phyloP scores from a whole-genome alignment of 2,888 invertebrate species.

The Keiferia lycopersicella region DNA sequence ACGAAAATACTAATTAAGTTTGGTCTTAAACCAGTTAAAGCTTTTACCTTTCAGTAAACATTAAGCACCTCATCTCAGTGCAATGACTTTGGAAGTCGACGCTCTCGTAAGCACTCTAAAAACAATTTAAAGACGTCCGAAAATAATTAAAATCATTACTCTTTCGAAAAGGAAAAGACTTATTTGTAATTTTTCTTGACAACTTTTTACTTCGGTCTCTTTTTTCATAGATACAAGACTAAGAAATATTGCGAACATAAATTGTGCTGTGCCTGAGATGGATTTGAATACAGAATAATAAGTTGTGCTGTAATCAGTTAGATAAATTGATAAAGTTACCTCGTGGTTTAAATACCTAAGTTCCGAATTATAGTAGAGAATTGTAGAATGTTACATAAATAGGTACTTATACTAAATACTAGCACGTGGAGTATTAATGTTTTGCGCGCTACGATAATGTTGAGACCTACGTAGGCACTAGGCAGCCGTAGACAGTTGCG shows the following conservation, averaged over 20 bases:
- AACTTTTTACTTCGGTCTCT: background rate
- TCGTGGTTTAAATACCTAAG: too few relatives aligned
- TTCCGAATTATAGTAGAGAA: background rate
- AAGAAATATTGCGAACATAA: too few relatives aligned
- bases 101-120: constrained; percentile 9
- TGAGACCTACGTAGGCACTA: constrained; percentile 8
- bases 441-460: background rate
- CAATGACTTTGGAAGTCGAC: constrained; percentile 18
- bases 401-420: background rate
- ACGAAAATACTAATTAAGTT: constrained; percentile 18
- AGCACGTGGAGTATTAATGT: background rate
- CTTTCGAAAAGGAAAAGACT: background rate
- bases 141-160: constrained; percentile 7
- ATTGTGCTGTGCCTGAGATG: too few relatives aligned
- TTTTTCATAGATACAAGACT: too few relatives aligned
- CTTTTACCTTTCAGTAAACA: constrained; percentile 19
- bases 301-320: too few relatives aligned
- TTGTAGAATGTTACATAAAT: too few relatives aligned
- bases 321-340: too few relatives aligned
- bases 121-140: background rate
- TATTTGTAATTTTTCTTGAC: background rate
- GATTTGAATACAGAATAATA: too few relatives aligned
- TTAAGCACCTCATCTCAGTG: background rate
- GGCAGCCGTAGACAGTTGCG: background rate
- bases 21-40: constrained; percentile 13